Conservation (phyloP, 2,888 invertebrate genomes). For the Spialia ferax region DNA sequence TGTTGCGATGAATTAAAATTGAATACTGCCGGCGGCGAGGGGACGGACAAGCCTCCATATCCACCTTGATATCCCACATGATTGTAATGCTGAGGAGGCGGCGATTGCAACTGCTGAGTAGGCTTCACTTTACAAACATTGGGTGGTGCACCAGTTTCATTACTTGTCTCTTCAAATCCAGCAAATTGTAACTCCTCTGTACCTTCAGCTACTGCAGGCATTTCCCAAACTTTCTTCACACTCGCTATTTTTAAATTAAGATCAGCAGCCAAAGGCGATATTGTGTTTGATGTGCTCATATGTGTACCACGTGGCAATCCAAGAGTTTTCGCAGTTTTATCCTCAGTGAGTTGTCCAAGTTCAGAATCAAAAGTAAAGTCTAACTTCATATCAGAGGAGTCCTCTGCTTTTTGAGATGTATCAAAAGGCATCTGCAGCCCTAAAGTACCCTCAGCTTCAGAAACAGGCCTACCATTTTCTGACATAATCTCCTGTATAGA, state of each 20-base stretch:
- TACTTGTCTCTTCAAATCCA: slow-evolving; percentile 74
- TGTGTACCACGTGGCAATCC: slow-evolving; percentile 87
- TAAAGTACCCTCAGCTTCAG: slow-evolving; percentile 76
- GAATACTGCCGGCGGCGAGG: slow-evolving; percentile 94
- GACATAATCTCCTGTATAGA: slow-evolving; percentile 81
- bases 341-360: slow-evolving; percentile 91
- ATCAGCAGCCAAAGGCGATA: slow-evolving; percentile 94
- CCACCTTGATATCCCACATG: slow-evolving; percentile 92
- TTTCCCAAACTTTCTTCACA: slow-evolving; percentile 96
- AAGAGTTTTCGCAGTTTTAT: slow-evolving; percentile 86
- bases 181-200: slow-evolving; percentile 81
- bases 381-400: slow-evolving; percentile 95
- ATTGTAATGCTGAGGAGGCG: slow-evolving; percentile 89
- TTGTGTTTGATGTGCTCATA: slow-evolving; percentile 89
- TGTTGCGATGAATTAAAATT: slow-evolving; percentile 91
- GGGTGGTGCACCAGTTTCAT: slow-evolving; percentile 86
- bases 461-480: slow-evolving; percentile 66
- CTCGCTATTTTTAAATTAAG: slow-evolving; percentile 97
- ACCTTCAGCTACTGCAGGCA: slow-evolving; percentile 89
- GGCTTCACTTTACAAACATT: slow-evolving; percentile 95
- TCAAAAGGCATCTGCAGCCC: slow-evolving; percentile 90
- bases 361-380: slow-evolving; percentile 97
- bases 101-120: slow-evolving; percentile 91
- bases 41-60: slow-evolving; percentile 93
- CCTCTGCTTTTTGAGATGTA: slow-evolving; percentile 88